A percentile compares a stretch with the other conserved stretches of the same genome.
Conservation (phyloP, 2,888 invertebrate genomes). For the Reticulitermes lucifugus region DNA sequence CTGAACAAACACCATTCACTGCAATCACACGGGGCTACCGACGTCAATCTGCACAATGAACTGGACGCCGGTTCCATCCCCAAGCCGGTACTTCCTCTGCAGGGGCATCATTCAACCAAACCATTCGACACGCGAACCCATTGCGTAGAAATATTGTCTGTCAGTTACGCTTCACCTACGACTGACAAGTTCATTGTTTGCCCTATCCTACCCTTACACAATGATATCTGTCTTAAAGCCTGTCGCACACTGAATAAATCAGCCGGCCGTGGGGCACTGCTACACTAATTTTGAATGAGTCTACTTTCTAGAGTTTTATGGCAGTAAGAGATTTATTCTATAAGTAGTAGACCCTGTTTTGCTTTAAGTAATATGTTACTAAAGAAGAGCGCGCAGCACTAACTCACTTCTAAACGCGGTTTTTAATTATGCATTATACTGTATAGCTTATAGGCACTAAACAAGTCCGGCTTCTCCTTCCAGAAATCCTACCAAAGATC, state of each 20-base stretch:
- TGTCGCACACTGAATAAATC: constrained; percentile 7
- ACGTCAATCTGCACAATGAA: background rate
- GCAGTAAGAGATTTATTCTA: background rate
- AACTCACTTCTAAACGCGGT: background rate
- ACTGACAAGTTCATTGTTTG: constrained; percentile 46
- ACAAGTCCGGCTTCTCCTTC: too few species aligned
- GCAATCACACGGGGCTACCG: background rate
- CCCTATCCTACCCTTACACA: constrained; percentile 2
- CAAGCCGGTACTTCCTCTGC: constrained; percentile 25
- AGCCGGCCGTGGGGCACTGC: background rate
- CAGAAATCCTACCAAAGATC: too few species aligned
- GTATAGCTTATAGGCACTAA: too few species aligned
- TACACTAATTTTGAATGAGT: too few species aligned
- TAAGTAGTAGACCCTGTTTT: too few species aligned
- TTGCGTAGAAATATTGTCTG: constrained; percentile 40
- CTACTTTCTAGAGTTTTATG: too few species aligned
- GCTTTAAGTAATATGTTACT: too few species aligned
- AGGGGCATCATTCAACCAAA: constrained; percentile 7
- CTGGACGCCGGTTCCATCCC: constrained; percentile 13
- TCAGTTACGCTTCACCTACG: constrained; percentile 38
- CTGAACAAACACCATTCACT: background rate
- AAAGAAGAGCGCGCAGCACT: background rate
- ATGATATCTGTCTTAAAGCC: background rate
- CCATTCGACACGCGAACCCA: constrained; percentile 25
- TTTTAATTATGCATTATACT: too few species aligned